Base-by-base conservation (phyloP, 2,113 vertebrate genomes). In the Balaeniceps rex region DNA sequence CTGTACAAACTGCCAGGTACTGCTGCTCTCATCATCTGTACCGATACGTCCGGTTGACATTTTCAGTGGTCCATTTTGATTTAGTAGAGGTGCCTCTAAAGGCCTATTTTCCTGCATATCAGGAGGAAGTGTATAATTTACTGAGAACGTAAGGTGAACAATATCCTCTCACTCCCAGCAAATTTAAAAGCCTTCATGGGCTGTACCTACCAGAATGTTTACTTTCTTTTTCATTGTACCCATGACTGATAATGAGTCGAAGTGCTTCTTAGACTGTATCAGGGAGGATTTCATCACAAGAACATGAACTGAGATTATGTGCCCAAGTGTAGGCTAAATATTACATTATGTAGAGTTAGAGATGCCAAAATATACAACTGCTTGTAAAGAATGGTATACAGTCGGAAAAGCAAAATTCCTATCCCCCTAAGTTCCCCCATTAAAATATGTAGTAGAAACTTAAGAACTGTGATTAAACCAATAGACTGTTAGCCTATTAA, bases 1-100 rank as follows among this genome's bases (percentile, higher is more conserved):
- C 36, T 66, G 72, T 55, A 40, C 64, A 47, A 64, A 64, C 38
- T 92, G 26, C 5, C 12, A 44, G 11, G 24, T 81, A 38, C 46
- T 76, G 26, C 28, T 92, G 46, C 31, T 86, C n/a, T 86, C 61
- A 28, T 79, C 34, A 47, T 61, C 52, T 63, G 25, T 54, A 36
- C 36, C 0, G 0, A 15, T 42, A 68, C 1, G 5, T 80, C 44
- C 0, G 2, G 54, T 31, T 93, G 49, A 82, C 68, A 25, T 90
- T 94, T 86, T 77, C 63, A 80, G 42, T 90, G 54, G 51, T 90
- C 12, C 36, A 10, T 86, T 93, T 90, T 74, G 54, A 81, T 74
- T 64, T 60, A 25, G 49, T 86, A 44, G 49, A 76, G 92, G 58
- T 83, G 36, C 60, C 51, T 57, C 36, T 87, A 70, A 88, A 90